Conservation (phyloP, 2,888 invertebrate species). For the Conistra vaccinii region DNA sequence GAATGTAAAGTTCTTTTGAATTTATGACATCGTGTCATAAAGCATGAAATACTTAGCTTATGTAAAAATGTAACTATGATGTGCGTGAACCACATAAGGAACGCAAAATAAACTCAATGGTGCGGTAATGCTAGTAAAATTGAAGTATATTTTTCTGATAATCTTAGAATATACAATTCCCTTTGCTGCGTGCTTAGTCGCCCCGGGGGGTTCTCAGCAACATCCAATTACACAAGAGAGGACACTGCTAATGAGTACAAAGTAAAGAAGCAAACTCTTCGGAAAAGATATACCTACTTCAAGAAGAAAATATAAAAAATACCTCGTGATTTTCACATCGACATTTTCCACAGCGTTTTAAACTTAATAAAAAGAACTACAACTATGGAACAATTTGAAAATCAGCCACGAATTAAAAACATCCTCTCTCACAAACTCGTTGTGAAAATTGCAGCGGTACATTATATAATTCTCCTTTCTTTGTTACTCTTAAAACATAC, state of each 20-base stretch:
- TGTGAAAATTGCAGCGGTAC: conserved; percentile 43
- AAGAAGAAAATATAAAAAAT: conserved; percentile 1
- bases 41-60: background rate
- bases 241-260: conserved; percentile 43
- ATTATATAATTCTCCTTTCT: conserved; percentile 49
- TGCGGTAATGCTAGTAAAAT: background rate
- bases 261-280: conserved; percentile 20
- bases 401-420: conserved; percentile 49
- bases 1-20: background rate
- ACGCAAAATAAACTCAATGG: background rate
- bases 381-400: conserved; percentile 29
- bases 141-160: background rate
- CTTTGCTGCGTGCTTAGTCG: conserved; percentile 15
- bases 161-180: conserved; percentile 19
- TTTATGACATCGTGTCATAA: too few relatives aligned
- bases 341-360: conserved; percentile 10
- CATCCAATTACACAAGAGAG: conserved; percentile 33
- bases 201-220: conserved; percentile 2
- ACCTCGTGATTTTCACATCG: background rate
- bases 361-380: conserved; percentile 2
- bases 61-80: background rate
- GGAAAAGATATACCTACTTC: conserved; percentile 1
- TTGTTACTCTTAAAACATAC: conserved; percentile 48
- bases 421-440: conserved; percentile 26
- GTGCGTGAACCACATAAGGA: background rate